Evolutionary conservation across 1,140 invertebrate genomes (phyloP), one percentile per base, ranked within the genome.

Genomic region (Heliconius nattereri): DNA sequence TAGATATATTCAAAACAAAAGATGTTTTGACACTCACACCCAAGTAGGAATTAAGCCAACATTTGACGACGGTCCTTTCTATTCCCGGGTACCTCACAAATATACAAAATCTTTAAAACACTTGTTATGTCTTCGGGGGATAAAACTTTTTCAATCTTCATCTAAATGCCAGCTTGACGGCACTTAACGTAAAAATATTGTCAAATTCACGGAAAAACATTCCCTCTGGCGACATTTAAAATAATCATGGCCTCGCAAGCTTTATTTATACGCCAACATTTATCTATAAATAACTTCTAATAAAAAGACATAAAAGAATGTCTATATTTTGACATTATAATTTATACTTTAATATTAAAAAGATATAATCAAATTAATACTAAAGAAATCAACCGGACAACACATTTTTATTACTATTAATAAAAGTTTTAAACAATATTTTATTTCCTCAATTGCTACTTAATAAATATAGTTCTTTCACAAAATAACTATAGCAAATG

Each of bases 71-170:
- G 23, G 23, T 66, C 23, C 3, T 29, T 26, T 66, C 23, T 9
- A 29, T 66, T 66, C 49, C 23, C 23, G 26, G 60, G 11, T n/a
- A 57, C n/a, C 20, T 29, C 78, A 83, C 80, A 83, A 82, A 81
- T 84, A 77, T 86, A 82, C 81, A 87, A 87, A 87, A 83, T 77
- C 77, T 87, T 84, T 85, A 84, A 88, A 87, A 86, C 85, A 83
- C 76, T 86, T 92, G 86, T 87, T 87, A 86, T 88, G 82, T 87
- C 88, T 85, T 84, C 83, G 54, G 73, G 86, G 87, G 82, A 84
- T 83, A 82, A 90, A 91, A 92, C 87, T 92, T 91, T 92, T 92
- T 91, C 91, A 91, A 92, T 92, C 91, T 92, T 87, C 87, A 89
- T 90, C 90, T 85, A 86, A 88, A 91, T 87, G 79, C 81, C 76